phyloP scores from a whole-genome alignment of 1,140 invertebrate species.

The Apocrypta bakeri region DNA sequence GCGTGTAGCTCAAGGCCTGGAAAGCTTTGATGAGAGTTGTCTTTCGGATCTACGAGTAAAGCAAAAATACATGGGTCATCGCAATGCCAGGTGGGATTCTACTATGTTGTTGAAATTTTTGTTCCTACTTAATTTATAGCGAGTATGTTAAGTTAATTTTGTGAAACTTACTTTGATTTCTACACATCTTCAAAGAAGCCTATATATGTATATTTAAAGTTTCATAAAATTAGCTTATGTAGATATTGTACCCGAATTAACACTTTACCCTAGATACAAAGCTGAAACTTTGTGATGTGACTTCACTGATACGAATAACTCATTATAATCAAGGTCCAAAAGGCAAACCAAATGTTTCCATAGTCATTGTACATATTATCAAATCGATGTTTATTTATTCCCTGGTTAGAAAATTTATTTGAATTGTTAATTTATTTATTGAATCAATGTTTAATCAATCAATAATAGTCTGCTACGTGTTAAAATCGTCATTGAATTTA shows the following conservation, averaged over 20 bases:
- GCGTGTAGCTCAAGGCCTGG: conserved; percentile 56
- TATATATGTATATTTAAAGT: not conserved
- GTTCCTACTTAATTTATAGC: conserved; percentile 19
- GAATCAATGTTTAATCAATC: not conserved
- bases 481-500: not conserved
- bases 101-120: conserved; percentile 28
- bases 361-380: conserved; percentile 16
- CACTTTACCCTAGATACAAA: conserved; percentile 6
- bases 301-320: conserved; percentile 22
- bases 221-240: conserved; percentile 30
- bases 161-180: conserved; percentile 2
- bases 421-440: not conserved
- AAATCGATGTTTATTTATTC: not conserved
- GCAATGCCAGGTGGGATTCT: conserved; percentile 82
- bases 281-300: conserved; percentile 22
- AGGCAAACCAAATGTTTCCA: not conserved
- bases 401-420: conserved; percentile 6
- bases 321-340: conserved; percentile 18
- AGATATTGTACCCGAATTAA: conserved; percentile 30
- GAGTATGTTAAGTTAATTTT: conserved; percentile 18
- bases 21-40: conserved; percentile 60
- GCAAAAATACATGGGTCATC: conserved; percentile 86
- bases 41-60: conserved; percentile 76
- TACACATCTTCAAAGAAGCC: not conserved
- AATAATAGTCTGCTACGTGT: not conserved